Percentiles rank a stretch among this genome's conserved stretches.
These are phyloP conservation scores for Pangasius krempfi DNA, from an alignment of 2,797 vertebrate genomes.

Conservation along the genomic window DNA sequence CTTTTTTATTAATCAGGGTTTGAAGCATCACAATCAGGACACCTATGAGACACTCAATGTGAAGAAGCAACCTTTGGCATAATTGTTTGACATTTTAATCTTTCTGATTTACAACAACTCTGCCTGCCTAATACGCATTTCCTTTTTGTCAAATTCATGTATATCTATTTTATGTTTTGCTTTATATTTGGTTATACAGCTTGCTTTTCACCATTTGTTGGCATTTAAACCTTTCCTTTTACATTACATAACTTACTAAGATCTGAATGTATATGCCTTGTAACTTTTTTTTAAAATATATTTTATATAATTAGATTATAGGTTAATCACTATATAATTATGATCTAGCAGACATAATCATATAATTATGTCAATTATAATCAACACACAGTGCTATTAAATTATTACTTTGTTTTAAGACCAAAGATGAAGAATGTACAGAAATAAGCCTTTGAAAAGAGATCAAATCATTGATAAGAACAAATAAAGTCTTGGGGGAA, in stretches of 20 bases:
- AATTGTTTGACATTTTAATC: not conserved
- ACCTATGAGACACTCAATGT: conserved; percentile 70
- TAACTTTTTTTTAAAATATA: not conserved
- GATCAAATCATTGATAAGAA: not conserved
- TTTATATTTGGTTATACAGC: not conserved
- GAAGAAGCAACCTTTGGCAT: conserved; percentile 51
- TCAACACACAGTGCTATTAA: not conserved
- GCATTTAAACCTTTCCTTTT: not conserved
- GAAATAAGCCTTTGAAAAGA: not conserved
- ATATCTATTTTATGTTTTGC: not conserved
- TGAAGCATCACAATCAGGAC: conserved; percentile 57
- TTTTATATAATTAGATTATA: not conserved
- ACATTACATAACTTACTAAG: not conserved
- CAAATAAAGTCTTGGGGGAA: not conserved
- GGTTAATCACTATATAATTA: not conserved
- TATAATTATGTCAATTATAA: not conserved
- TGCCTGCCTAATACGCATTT: not conserved
- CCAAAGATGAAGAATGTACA: not conserved
- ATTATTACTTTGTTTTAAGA: not conserved
- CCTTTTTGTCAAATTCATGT: not conserved
- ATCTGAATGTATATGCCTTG: not conserved
- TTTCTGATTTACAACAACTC: not conserved
- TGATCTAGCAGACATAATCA: not conserved
- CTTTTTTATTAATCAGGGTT: conserved; percentile 61
- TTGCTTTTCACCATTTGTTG: not conserved